Conservation (phyloP, 2,797 vertebrate species). For the Hippopotamyrus pictus region DNA sequence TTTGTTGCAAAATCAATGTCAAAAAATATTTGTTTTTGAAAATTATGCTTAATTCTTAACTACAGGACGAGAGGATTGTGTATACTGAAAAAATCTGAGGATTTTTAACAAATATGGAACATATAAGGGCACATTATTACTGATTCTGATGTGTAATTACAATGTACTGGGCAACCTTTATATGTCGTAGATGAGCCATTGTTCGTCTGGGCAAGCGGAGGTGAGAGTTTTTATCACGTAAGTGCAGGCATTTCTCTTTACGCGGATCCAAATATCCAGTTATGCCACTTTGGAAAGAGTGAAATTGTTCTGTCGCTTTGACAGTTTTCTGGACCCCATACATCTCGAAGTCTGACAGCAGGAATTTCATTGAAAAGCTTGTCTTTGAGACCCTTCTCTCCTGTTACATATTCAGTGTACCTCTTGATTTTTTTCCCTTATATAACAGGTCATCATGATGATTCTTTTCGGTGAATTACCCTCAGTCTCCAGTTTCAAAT, state of each 20-base stretch:
- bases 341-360: constrained; percentile 49
- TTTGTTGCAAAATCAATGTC: background rate
- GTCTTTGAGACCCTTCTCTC: constrained; percentile 43
- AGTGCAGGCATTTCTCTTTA: constrained; percentile 55
- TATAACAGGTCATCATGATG: constrained; percentile 12
- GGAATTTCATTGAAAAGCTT: constrained; percentile 54
- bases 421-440: background rate
- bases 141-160: background rate
- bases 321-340: constrained; percentile 58
- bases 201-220: constrained; percentile 45
- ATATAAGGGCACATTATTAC: background rate
- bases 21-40: constrained; percentile 47
- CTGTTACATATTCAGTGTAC: constrained; percentile 1
- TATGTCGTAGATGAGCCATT: background rate
- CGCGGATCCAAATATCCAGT: constrained; percentile 55
- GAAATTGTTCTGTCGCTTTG: constrained; percentile 33
- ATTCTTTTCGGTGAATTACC: background rate
- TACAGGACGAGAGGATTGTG: background rate
- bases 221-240: constrained; percentile 60
- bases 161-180: background rate
- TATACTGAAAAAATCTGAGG: background rate
- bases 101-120: background rate
- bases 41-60: constrained; percentile 19
- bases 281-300: constrained; percentile 46
- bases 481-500: background rate